These are phyloP conservation scores for Carettochelys insculpta DNA, from an alignment of 2,113 vertebrate species.

Conservation along the genomic window DNA sequence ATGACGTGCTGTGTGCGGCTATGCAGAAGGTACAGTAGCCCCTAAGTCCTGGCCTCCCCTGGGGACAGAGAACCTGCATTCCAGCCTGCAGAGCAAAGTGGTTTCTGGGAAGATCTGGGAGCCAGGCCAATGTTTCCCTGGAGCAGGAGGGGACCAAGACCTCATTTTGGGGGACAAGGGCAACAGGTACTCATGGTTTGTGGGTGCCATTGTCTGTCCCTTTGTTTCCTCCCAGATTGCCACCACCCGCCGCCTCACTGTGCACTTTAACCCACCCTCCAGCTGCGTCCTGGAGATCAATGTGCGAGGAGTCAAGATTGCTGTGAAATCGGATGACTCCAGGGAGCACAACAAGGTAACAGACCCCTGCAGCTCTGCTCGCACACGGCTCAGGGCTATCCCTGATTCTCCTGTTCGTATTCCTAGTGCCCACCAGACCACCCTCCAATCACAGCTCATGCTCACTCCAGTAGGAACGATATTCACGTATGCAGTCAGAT, in stretches of 20 bases:
- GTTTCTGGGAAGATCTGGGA: background rate
- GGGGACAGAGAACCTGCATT: background rate
- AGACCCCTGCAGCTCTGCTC: accelerated
- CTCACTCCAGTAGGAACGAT: background rate
- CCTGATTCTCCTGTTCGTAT: background rate
- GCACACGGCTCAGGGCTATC: background rate
- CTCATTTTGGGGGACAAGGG: background rate
- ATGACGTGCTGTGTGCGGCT: conserved; percentile 94
- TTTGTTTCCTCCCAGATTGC: conserved; percentile 83
- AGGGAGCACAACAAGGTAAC: conserved; percentile 84
- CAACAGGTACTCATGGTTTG: background rate
- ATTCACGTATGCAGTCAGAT: background rate
- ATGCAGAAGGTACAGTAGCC: conserved; percentile 93
- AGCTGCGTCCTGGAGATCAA: conserved; percentile 95
- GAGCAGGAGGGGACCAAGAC: background rate
- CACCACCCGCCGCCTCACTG: conserved; percentile 93
- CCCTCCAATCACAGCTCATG: accelerated
- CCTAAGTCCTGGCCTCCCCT: background rate
- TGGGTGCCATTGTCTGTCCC: background rate
- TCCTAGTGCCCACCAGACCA: background rate
- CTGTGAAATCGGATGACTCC: conserved; percentile 88
- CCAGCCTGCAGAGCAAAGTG: background rate
- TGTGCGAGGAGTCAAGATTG: conserved; percentile 92
- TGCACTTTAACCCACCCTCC: conserved; percentile 97
- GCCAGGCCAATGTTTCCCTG: background rate